phyloP scores from a whole-genome alignment of 2,888 invertebrate genomes.

The Saturnia japonica region DNA sequence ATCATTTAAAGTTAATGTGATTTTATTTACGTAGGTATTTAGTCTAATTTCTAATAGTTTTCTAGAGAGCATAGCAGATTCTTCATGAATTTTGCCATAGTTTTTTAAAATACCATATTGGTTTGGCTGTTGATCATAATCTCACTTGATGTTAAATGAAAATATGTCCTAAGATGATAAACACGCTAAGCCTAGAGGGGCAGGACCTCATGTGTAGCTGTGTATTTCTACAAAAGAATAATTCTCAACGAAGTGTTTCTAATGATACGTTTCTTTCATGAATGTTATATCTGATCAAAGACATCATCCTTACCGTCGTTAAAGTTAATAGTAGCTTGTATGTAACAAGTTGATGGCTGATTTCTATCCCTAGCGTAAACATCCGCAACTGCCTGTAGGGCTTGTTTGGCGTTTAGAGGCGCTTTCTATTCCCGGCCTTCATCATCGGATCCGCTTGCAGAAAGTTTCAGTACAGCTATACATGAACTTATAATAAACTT shows the following conservation, averaged over 20 bases:
- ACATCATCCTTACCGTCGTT: constrained; percentile 13
- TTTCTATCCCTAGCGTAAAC: constrained; percentile 63
- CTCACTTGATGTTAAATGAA: neutral
- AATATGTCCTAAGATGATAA: neutral
- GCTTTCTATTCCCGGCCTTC: constrained; percentile 63
- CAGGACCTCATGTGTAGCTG: neutral
- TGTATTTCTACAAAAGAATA: neutral
- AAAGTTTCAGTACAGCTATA: constrained; percentile 69
- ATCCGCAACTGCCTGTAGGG: constrained; percentile 59
- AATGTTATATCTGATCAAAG: constrained; percentile 10
- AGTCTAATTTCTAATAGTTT: too few relatives aligned
- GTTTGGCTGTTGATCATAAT: neutral
- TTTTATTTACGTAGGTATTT: too few relatives aligned
- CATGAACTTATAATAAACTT: constrained; percentile 52
- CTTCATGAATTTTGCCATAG: neutral
- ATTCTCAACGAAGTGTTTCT: constrained; percentile 7
- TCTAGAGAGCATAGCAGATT: too few relatives aligned
- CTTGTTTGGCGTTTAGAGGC: constrained; percentile 50
- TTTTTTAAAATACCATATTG: neutral
- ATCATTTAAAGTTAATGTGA: too few relatives aligned
- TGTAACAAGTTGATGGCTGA: constrained; percentile 52
- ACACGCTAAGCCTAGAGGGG: constrained; percentile 30
- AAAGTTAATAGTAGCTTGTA: constrained; percentile 45
- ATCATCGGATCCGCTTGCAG: constrained; percentile 49
- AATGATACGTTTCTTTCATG: constrained; percentile 17